Percentiles rank a stretch among this genome's conserved stretches.
phyloP scores from a whole-genome alignment of 2,797 vertebrate genomes.

The Alosa sapidissima region DNA sequence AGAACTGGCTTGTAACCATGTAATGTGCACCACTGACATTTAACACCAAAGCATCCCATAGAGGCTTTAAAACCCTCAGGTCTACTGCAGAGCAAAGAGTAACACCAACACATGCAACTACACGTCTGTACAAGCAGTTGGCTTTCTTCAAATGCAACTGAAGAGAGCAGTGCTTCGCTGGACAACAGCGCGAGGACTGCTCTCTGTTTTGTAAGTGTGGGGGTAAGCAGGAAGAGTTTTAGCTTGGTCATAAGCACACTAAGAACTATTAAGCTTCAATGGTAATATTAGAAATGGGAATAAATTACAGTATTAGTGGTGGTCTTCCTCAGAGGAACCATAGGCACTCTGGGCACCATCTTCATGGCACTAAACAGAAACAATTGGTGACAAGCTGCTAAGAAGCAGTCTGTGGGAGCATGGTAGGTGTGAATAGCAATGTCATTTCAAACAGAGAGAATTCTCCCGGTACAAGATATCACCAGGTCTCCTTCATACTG shows the following conservation, averaged over 20 bases:
- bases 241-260: slow-evolving; percentile 16
- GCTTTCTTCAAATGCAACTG: slow-evolving; percentile 4
- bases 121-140: not conserved
- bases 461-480: not conserved
- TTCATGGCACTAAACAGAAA: slow-evolving; percentile 7
- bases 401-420: slow-evolving; percentile 33
- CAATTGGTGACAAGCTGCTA: slow-evolving; percentile 25
- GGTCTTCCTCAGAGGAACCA: slow-evolving; percentile 21
- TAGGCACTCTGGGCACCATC: slow-evolving; percentile 23
- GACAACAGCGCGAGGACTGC: not conserved
- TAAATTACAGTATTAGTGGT: not conserved
- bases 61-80: slow-evolving; percentile 12
- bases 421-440: slow-evolving; percentile 29
- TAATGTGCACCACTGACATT: not conserved
- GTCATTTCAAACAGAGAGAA: slow-evolving; percentile 10
- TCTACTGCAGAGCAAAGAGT: not conserved
- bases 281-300: slow-evolving; percentile 17
- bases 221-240: not conserved
- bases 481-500: slow-evolving; percentile 40
- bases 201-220: slow-evolving; percentile 9
- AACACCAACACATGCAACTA: slow-evolving; percentile 17
- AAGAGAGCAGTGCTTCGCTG: not conserved
- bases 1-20: not conserved
- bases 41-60: slow-evolving; percentile 24
- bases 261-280: not conserved